A percentile compares a stretch with the other conserved stretches of the same genome.
Evolutionary conservation across 2,113 vertebrate genomes (phyloP).

Genomic region (Ptilonorhynchus violaceus): DNA sequence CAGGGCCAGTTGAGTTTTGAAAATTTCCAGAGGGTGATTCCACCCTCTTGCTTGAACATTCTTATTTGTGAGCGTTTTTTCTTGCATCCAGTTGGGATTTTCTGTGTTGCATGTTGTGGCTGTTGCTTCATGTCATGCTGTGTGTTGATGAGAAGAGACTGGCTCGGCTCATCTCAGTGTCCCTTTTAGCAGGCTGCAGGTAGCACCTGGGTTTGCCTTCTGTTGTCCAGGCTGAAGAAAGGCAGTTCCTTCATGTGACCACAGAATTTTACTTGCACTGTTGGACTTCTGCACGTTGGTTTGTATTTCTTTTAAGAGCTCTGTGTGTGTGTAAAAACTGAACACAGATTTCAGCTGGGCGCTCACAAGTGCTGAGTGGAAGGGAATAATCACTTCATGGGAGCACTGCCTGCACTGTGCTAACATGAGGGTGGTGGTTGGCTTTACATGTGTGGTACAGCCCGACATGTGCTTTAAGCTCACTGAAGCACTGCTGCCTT

Average conservation of each 20-base stretch:
- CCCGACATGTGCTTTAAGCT: not conserved
- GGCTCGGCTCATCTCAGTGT: not conserved
- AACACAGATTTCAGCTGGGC: not conserved
- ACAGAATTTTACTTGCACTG: not conserved
- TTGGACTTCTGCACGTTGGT: not conserved
- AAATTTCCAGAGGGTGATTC: not conserved
- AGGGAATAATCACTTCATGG: fast-evolving
- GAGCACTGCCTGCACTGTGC: not conserved
- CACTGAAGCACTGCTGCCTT: not conserved
- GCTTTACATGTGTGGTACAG: fast-evolving
- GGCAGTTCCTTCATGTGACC: not conserved
- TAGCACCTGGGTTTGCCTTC: not conserved
- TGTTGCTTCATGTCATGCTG: not conserved
- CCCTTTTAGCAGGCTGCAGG: not conserved
- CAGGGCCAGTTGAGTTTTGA: not conserved
- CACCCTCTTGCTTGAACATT: not conserved
- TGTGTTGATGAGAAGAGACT: not conserved
- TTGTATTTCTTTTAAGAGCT: not conserved
- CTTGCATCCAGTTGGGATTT: fast-evolving
- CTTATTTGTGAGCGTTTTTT: not conserved
- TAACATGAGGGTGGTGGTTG: fast-evolving
- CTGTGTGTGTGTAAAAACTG: not conserved
- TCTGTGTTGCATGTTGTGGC: not conserved
- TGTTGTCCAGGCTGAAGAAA: not conserved
- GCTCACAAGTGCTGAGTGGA: not conserved